Evolutionary conservation across 2,888 invertebrate species (phyloP).

Genomic region (Erebia ligea): DNA sequence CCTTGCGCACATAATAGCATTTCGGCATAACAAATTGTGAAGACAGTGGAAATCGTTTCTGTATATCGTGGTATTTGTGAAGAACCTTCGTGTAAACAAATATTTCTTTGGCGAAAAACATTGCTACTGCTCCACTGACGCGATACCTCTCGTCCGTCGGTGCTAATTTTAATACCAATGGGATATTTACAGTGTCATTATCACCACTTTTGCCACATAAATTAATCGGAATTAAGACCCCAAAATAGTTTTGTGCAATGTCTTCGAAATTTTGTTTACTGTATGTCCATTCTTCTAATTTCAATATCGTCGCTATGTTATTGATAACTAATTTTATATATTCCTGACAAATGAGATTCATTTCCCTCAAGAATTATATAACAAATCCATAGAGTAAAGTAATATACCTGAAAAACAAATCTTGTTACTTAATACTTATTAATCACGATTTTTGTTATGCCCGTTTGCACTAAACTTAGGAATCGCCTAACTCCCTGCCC

Average conservation of each 20-base stretch:
- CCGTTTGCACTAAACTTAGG: no score
- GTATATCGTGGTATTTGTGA: slow-evolving; percentile 54
- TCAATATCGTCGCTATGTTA: slow-evolving; percentile 25
- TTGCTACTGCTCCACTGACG: slow-evolving; percentile 68
- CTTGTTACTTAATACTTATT: neutral
- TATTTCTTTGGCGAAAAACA: slow-evolving; percentile 67
- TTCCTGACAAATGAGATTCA: slow-evolving; percentile 26
- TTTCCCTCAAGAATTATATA: slow-evolving; percentile 10
- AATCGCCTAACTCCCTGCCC: no score
- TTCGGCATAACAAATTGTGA: slow-evolving; percentile 55
- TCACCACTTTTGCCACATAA: slow-evolving; percentile 51
- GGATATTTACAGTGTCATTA: slow-evolving; percentile 43
- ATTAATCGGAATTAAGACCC: slow-evolving; percentile 62
- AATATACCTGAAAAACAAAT: no score
- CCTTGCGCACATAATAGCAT: slow-evolving; percentile 60
- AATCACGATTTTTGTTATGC: no score
- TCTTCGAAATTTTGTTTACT: slow-evolving; percentile 53
- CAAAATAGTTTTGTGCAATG: slow-evolving; percentile 74
- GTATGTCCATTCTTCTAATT: slow-evolving; percentile 50
- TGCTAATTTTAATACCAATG: slow-evolving; percentile 67
- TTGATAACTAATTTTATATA: slow-evolving; percentile 30
- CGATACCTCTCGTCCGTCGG: slow-evolving; percentile 69
- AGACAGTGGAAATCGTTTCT: slow-evolving; percentile 40
- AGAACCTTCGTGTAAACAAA: slow-evolving; percentile 64
- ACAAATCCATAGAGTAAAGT: no score